These are phyloP conservation scores for Coccyzus lansbergi DNA, from an alignment of 2,797 vertebrate species.

Conservation along the genomic window DNA sequence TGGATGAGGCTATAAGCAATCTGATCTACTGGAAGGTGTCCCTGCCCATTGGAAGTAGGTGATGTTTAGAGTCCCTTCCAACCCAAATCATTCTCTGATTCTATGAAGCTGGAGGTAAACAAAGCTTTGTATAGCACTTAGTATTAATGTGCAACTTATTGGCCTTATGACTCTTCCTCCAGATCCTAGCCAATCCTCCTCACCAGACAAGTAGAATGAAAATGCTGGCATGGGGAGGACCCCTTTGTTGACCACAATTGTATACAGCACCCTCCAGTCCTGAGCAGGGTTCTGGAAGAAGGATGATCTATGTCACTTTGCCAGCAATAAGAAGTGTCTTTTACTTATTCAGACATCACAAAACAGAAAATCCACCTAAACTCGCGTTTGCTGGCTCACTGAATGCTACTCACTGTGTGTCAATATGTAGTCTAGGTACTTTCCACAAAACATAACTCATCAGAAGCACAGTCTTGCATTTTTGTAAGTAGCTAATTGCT, in stretches of 20 bases:
- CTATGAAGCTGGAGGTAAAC: background rate
- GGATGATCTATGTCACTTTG: background rate
- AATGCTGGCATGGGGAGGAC: background rate
- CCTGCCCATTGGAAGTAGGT: too few species aligned
- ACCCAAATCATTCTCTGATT: too few species aligned
- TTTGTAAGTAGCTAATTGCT: background rate
- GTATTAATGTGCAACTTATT: background rate
- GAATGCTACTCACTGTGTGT: background rate
- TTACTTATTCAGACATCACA: background rate
- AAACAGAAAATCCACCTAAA: constrained; percentile 25
- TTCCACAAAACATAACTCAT: constrained; percentile 8
- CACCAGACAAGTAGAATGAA: background rate
- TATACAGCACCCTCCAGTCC: background rate
- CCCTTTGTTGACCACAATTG: background rate
- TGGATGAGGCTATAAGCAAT: too few species aligned
- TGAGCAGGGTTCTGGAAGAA: background rate
- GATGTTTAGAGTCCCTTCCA: too few species aligned
- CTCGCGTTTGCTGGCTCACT: background rate
- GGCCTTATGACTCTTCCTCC: background rate
- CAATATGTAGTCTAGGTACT: background rate
- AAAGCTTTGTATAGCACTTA: background rate
- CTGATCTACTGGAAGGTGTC: too few species aligned
- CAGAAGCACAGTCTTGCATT: background rate
- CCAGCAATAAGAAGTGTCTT: background rate
- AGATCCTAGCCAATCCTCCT: background rate